These are phyloP conservation scores for Melipona quadrifasciata DNA, from an alignment of 1,140 invertebrate genomes.

Conservation along the genomic window DNA sequence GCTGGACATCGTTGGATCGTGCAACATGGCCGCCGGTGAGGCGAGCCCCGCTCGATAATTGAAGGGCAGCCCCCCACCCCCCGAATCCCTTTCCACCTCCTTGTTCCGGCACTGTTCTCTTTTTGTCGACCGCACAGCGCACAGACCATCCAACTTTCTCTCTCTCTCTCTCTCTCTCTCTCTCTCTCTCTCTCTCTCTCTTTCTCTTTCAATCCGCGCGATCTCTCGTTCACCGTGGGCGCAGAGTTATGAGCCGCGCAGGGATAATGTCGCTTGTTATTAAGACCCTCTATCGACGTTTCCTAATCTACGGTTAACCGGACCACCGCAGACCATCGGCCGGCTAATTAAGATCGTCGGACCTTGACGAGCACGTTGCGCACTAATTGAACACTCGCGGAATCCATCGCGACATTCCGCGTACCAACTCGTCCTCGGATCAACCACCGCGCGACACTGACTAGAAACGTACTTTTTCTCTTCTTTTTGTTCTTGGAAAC, in stretches of 20 bases:
- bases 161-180: background rate
- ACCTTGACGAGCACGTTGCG: background rate
- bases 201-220: background rate
- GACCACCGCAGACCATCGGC: slow-evolving; percentile 12
- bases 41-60: slow-evolving; percentile 71
- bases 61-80: slow-evolving; percentile 51
- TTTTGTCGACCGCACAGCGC: background rate
- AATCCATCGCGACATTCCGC: background rate
- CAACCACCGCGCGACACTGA: background rate
- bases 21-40: slow-evolving; percentile 73
- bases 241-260: slow-evolving; percentile 33
- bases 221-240: background rate
- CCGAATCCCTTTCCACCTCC: slow-evolving; percentile 29
- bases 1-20: slow-evolving; percentile 67
- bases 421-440: background rate
- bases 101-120: slow-evolving; percentile 5
- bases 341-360: slow-evolving; percentile 37
- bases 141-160: background rate
- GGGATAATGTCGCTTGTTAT: slow-evolving; percentile 44
- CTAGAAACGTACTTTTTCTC: background rate
- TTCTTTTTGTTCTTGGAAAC: background rate
- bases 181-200: background rate
- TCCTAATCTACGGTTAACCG: slow-evolving; percentile 43
- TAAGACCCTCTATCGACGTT: slow-evolving; percentile 40
- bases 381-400: slow-evolving; percentile 3